phyloP scores from a whole-genome alignment of 2,797 vertebrate genomes.

The Etheostoma nigrum region DNA sequence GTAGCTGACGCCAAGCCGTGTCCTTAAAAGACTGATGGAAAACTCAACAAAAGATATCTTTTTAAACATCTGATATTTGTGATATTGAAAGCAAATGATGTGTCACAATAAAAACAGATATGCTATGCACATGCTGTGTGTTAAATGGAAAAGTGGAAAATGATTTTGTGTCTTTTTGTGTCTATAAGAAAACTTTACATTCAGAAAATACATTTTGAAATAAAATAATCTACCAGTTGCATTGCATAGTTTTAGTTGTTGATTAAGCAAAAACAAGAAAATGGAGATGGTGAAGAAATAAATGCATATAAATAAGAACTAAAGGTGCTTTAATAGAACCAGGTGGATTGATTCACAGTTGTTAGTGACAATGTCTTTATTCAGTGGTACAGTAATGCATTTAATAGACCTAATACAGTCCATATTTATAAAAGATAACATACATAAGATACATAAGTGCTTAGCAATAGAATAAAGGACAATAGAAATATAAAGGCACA shows the following conservation, averaged over 20 bases:
- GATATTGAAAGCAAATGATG: constrained; percentile 11
- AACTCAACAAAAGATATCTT: fast-evolving
- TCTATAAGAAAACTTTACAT: not conserved
- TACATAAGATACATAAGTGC: too few species aligned
- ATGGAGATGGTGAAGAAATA: not conserved
- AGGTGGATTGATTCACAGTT: not conserved
- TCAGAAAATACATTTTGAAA: constrained; percentile 2
- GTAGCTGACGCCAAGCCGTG: constrained; percentile 81
- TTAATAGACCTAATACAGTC: not conserved
- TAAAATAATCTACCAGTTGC: not conserved
- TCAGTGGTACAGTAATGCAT: not conserved
- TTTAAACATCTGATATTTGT: not conserved
- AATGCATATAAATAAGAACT: not conserved
- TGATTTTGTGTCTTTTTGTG: not conserved
- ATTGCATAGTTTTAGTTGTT: too few species aligned
- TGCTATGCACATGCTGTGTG: fast-evolving
- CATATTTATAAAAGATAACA: too few species aligned
- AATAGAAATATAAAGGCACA: too few species aligned
- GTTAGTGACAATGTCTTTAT: not conserved
- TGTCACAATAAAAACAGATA: constrained; percentile 24
- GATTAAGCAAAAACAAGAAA: not conserved
- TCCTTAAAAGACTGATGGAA: constrained; percentile 48
- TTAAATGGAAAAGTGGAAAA: not conserved
- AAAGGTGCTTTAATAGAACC: not conserved
- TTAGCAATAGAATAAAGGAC: too few species aligned